Percentiles rank a stretch among this genome's conserved stretches.
phyloP scores from a whole-genome alignment of 2,888 invertebrate genomes.

The Alloscopus bannaensis region DNA sequence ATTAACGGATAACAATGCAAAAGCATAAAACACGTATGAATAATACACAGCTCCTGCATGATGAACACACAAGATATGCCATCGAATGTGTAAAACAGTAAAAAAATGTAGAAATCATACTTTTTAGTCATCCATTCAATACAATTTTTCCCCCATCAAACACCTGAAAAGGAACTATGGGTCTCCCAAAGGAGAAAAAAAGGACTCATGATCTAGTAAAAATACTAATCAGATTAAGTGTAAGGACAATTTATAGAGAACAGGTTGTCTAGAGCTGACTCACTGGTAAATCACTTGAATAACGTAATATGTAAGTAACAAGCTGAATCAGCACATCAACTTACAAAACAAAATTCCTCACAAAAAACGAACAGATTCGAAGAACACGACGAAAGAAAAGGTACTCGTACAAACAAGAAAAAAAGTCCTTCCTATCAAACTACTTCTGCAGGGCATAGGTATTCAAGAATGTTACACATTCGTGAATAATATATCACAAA shows the following conservation, averaged over 20 bases:
- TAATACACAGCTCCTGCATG: slow-evolving; percentile 3
- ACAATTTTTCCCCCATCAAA: no score
- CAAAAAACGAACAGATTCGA: slow-evolving; percentile 25
- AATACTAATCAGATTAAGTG: slow-evolving; percentile 52
- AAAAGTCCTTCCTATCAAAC: background rate
- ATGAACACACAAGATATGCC: background rate
- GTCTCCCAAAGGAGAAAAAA: slow-evolving; percentile 20
- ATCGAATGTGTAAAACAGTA: background rate
- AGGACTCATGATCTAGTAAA: slow-evolving; percentile 55
- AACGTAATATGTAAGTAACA: background rate
- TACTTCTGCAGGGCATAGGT: slow-evolving; percentile 7
- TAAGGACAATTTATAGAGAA: slow-evolving; percentile 42
- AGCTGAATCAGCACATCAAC: slow-evolving; percentile 21
- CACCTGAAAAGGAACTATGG: no score
- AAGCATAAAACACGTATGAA: slow-evolving; percentile 1
- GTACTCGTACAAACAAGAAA: background rate
- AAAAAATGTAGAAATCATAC: background rate
- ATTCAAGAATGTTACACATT: slow-evolving; percentile 28
- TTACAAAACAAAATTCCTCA: slow-evolving; percentile 2
- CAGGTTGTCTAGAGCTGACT: slow-evolving; percentile 49
- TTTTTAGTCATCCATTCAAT: slow-evolving; percentile 11
- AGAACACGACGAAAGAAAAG: slow-evolving; percentile 26
- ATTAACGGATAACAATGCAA: slow-evolving; percentile 4
- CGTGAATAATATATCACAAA: slow-evolving; percentile 50
- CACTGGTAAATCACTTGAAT: slow-evolving; percentile 28